These are phyloP conservation scores for Blennius ocellaris DNA, from an alignment of 2,113 vertebrate genomes.

Conservation along the genomic window DNA sequence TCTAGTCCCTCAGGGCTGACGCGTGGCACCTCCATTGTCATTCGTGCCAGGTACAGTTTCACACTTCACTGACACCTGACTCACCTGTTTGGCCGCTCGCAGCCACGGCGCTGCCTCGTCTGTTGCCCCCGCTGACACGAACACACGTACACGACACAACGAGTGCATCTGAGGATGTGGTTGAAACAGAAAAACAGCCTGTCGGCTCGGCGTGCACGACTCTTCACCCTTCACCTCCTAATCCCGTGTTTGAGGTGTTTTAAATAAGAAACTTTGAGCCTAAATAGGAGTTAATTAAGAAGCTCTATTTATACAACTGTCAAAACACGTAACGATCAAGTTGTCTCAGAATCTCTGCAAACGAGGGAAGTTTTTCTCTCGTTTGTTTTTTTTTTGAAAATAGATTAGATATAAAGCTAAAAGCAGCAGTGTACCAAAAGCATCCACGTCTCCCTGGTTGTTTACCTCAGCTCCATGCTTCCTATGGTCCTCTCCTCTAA, in stretches of 20 bases:
- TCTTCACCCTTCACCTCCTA: slow-evolving; percentile 24
- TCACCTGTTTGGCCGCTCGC: slow-evolving; percentile 79
- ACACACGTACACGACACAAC: slow-evolving; percentile 2
- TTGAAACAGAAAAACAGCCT: slow-evolving; percentile 61
- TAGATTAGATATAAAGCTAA: slow-evolving; percentile 22
- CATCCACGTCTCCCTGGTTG: slow-evolving; percentile 31
- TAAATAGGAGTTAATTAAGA: slow-evolving; percentile 47
- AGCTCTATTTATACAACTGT: slow-evolving; percentile 45
- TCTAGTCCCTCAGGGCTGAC: slow-evolving; percentile 58
- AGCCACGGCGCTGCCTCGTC: slow-evolving; percentile 44
- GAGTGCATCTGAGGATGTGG: slow-evolving; percentile 67
- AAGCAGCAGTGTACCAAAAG: slow-evolving; percentile 40
- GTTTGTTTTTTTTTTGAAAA: background rate
- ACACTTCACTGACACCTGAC: slow-evolving; percentile 64
- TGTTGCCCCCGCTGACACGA: slow-evolving; percentile 7
- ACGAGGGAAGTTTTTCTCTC: slow-evolving; percentile 10
- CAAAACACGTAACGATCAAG: slow-evolving; percentile 43
- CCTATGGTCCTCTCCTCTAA: slow-evolving; percentile 32
- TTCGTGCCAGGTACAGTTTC: slow-evolving; percentile 69
- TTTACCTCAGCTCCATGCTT: slow-evolving; percentile 48
- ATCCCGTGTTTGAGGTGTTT: slow-evolving; percentile 48
- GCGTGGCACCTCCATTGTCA: slow-evolving; percentile 71
- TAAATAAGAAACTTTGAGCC: slow-evolving; percentile 36
- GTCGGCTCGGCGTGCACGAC: slow-evolving; percentile 45
- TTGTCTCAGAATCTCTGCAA: background rate